Percentiles rank a stretch among this genome's conserved stretches.
Conservation (phyloP, 2,113 vertebrate genomes). For the Colius striatus region DNA sequence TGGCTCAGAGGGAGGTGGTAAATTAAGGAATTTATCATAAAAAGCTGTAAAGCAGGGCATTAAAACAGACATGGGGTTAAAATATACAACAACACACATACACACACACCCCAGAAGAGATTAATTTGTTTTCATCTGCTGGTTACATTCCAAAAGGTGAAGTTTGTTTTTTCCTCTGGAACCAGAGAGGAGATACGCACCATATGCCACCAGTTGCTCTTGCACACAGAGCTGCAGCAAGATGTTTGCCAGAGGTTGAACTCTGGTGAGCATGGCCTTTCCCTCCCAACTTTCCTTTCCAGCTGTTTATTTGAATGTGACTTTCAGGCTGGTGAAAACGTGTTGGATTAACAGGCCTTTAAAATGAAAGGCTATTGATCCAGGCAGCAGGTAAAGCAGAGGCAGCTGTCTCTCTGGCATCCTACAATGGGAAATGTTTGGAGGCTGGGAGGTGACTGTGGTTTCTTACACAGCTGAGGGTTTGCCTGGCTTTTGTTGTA, state of each 20-base stretch:
- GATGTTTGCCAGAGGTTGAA: constrained; percentile 41
- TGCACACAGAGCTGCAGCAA: neutral
- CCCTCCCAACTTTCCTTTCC: neutral
- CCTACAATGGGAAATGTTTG: neutral
- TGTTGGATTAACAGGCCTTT: neutral
- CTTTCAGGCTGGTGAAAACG: constrained; percentile 37
- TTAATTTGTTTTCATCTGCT: constrained; percentile 71
- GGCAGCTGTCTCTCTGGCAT: neutral
- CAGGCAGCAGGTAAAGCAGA: neutral
- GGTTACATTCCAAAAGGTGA: constrained; percentile 41
- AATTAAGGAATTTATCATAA: constrained; percentile 20
- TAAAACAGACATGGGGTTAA: constrained; percentile 28
- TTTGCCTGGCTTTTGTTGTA: neutral
- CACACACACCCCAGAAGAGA: neutral
- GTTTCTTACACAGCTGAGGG: neutral
- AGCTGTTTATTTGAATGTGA: constrained; percentile 50
- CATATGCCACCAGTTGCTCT: constrained; percentile 22
- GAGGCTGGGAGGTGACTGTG: neutral
- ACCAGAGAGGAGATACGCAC: constrained; percentile 41
- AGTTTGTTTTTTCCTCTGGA: constrained; percentile 59
- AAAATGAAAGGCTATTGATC: neutral
- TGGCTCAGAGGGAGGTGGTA: constrained; percentile 3
- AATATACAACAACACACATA: neutral
- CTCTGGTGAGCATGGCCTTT: neutral
- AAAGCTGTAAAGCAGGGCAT: constrained; percentile 36